These are phyloP conservation scores for Brachypteracias leptosomus DNA, from an alignment of 2,113 vertebrate genomes.

Conservation along the genomic window DNA sequence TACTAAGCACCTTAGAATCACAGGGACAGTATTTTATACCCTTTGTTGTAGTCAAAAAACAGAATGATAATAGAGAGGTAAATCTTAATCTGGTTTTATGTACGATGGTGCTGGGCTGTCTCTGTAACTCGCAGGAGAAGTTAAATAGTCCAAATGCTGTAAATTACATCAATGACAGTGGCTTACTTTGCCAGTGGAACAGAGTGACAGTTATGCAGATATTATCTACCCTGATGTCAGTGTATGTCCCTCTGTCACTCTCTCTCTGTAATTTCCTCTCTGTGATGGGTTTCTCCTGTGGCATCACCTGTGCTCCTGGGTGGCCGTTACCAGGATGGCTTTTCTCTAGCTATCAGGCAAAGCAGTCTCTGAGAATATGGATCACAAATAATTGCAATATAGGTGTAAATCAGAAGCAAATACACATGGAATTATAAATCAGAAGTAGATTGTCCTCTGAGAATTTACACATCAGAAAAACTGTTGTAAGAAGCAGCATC, in stretches of 20 bases:
- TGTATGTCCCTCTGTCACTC: not conserved
- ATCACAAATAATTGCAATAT: not conserved
- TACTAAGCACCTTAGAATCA: not conserved
- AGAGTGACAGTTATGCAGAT: not conserved
- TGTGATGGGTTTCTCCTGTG: not conserved
- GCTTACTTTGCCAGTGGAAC: not conserved
- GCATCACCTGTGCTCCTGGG: not conserved
- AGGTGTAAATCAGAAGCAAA: not conserved
- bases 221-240: not conserved
- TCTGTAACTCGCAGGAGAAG: not conserved
- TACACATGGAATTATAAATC: not conserved
- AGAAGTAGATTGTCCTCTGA: not conserved
- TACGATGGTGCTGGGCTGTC: rapidly evolving
- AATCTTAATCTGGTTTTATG: not conserved
- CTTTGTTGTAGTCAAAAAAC: not conserved
- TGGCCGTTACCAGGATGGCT: not conserved
- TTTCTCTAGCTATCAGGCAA: not conserved
- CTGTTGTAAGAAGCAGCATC: not conserved
- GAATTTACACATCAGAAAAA: not conserved
- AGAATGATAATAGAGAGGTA: not conserved
- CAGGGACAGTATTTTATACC: not conserved
- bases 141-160: not conserved
- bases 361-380: not conserved
- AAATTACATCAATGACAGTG: not conserved
- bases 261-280: not conserved